Evolutionary conservation across 2,797 vertebrate genomes (phyloP).

Genomic region (Cirrhinus mrigala): DNA sequence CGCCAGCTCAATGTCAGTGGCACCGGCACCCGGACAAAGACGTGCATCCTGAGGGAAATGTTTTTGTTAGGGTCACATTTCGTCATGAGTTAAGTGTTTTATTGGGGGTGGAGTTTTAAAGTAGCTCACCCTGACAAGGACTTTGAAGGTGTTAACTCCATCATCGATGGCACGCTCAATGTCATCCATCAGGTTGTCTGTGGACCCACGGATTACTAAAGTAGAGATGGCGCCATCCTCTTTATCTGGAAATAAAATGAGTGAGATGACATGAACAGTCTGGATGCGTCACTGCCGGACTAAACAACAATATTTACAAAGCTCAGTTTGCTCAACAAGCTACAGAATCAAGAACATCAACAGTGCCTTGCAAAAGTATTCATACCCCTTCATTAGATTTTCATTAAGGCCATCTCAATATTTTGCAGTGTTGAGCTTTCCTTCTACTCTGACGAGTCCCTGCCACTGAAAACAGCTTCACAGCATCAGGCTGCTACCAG

Average conservation of each 20-base stretch:
- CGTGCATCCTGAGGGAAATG: constrained; percentile 87
- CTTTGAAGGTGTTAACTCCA: constrained; percentile 97
- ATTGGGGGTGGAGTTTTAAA: background rate
- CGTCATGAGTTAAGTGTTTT: background rate
- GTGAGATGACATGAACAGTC: background rate
- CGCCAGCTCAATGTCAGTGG: constrained; percentile 95
- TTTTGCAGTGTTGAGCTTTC: no score
- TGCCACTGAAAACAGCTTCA: no score
- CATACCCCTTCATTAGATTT: no score
- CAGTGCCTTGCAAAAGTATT: no score
- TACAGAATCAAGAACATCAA: background rate
- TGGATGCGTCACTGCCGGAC: background rate
- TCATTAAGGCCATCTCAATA: no score
- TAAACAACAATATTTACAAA: background rate
- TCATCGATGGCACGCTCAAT: constrained; percentile 96
- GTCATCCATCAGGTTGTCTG: constrained; percentile 98
- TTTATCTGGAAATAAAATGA: constrained; percentile 82
- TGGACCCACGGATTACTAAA: constrained; percentile 94
- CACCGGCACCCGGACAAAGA: constrained; percentile 92
- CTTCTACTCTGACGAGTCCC: no score
- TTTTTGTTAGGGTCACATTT: background rate
- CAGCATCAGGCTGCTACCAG: no score
- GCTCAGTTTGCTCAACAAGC: background rate
- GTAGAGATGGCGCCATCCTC: constrained; percentile 95
- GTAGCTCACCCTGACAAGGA: constrained; percentile 89